Base-by-base conservation (phyloP, 2,888 invertebrate genomes). In the Polia nebulosa region DNA sequence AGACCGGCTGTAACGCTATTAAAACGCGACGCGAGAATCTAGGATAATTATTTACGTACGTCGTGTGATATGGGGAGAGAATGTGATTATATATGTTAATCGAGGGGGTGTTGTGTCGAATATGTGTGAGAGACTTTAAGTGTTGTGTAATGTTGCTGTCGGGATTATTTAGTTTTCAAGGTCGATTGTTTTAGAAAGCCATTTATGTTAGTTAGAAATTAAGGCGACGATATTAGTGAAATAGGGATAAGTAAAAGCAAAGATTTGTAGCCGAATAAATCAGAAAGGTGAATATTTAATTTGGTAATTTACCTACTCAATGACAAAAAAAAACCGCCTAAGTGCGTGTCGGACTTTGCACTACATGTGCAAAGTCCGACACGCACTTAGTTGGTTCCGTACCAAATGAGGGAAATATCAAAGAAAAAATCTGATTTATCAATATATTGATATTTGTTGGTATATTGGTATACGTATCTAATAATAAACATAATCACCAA, bases 11-110 rank as follows among this genome's bases (percentile, higher is more conserved):
- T 57, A 67, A 78, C 58, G 57, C 56, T 58, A 73, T 74, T 72
- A 80, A 72, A 73, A 61, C 57, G 32, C 45, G 56, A 51, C 36
- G 34, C 57, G 53, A 44, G 53, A 53, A 57, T 75, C 70, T 57
- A 53, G 62, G 66, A 65, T 64, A 72, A 66, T 62, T 72, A 72
- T 70, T 74, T 63, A 73, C 81, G 66, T 58, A 59, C 72, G 66
- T 25, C 53, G 61, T 62, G 51, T 52, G 65, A 58, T 52, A 53
- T 61, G 55, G 45, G 49, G 71, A 34, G 59, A 7, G 51, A 65
- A 69, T 57, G 72, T 29, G 62, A 70, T 74, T 74, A 74, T 44
- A 27, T 76, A 56, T 57, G 47, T 72, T 65, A 59, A 78, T 78
- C 49, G 53, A 4, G 13, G 55, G n/a, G 29, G 55, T 59, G 20